These are phyloP conservation scores for Euwallacea fornicatus DNA, from an alignment of 1,140 invertebrate genomes.

Conservation along the genomic window DNA sequence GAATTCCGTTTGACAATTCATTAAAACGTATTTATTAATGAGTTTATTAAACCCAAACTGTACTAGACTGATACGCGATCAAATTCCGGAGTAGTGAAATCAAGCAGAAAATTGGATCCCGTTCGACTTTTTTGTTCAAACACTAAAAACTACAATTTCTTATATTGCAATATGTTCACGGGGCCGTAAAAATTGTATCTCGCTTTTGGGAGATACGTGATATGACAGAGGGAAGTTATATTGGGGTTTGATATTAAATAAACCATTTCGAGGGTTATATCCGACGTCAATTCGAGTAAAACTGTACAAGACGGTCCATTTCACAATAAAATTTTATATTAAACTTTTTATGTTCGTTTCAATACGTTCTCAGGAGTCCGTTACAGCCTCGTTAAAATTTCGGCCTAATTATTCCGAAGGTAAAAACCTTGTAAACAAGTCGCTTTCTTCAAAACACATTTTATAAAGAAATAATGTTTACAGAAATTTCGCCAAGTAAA, in stretches of 20 bases:
- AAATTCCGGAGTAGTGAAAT: slow-evolving; percentile 9
- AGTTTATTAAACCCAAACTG: no score
- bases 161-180: slow-evolving; percentile 39
- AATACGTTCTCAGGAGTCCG: not conserved
- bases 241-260: slow-evolving; percentile 38
- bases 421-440: not conserved
- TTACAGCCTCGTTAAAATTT: not conserved
- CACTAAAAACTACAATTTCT: slow-evolving; percentile 38
- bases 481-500: slow-evolving; percentile 8
- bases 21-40: no score
- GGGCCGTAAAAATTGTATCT: slow-evolving; percentile 38
- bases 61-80: not conserved
- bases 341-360: slow-evolving; percentile 4
- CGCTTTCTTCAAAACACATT: not conserved
- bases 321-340: slow-evolving; percentile 40
- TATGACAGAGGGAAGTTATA: slow-evolving; percentile 37
- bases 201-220: slow-evolving; percentile 35
- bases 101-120: slow-evolving; percentile 31
- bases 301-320: slow-evolving; percentile 35
- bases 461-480: slow-evolving; percentile 1
- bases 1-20: no score
- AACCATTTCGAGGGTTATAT: slow-evolving; percentile 37
- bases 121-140: slow-evolving; percentile 30
- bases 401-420: not conserved
- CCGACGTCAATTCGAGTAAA: slow-evolving; percentile 30